These are phyloP conservation scores for Columbina picui DNA, from an alignment of 2,113 vertebrate genomes.

Conservation along the genomic window DNA sequence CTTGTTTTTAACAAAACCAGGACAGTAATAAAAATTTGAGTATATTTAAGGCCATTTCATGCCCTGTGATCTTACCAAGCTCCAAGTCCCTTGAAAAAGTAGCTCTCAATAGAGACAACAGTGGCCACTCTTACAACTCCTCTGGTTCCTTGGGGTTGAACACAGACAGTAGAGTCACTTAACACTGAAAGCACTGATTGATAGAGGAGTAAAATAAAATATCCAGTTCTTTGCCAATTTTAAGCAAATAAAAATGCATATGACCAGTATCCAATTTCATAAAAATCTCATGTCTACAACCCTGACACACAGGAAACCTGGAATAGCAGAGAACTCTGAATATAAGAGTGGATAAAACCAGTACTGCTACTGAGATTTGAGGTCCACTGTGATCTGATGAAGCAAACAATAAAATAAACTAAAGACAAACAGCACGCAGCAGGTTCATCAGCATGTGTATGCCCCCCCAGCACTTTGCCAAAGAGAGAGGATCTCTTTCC, in stretches of 20 bases:
- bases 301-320: background rate
- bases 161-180: background rate
- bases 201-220: background rate
- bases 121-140: background rate
- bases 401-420: background rate
- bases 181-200: background rate
- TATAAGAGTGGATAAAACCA: background rate
- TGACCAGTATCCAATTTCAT: background rate
- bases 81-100: background rate
- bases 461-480: background rate
- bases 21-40: background rate
- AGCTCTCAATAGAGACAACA: background rate
- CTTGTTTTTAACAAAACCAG: too few relatives aligned
- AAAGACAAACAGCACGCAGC: background rate
- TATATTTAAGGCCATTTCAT: background rate
- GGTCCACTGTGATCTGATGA: background rate
- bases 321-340: background rate
- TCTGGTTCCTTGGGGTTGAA: background rate
- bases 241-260: background rate
- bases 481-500: background rate
- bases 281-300: background rate
- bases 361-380: background rate
- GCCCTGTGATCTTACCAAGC: background rate
- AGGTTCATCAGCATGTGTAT: background rate
- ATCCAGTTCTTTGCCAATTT: background rate